Evolutionary conservation across 2,888 invertebrate species (phyloP), one percentile per base, ranked within the genome.

Genomic region (Buathra laborator): DNA sequence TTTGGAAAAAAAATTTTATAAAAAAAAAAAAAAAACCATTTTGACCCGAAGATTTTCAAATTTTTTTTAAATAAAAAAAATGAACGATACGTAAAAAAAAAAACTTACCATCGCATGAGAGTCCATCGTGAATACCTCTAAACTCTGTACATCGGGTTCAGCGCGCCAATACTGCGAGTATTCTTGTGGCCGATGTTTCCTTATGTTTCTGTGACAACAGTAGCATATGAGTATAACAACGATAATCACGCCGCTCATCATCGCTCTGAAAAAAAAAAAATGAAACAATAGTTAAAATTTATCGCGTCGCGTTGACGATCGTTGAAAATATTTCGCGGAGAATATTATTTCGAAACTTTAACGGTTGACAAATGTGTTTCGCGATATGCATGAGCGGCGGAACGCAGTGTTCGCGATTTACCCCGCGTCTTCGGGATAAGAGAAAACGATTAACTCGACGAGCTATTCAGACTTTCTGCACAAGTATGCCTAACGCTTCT

Each of bases 211-310:
- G 94, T 96, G 96, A 92, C 96, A 96, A 93, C 96, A 96, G 93
- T 96, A 97, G 93, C 97, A 97, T 83, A 97, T 96, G 51, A 97
- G 95, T 91, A 97, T 96, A 82, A 97, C 95, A 68, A 97, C 96
- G 89, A 97, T 95, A 90, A 97, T 95, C 88, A 97, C 96, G 43
- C 97, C 96, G 92, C 97, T 97, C 89, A 97, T 94, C 95, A 97
- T 97, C 62, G 96, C 97, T 92, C 97, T 97, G 94, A 77, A 95
- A 94, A 90, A 83, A 88, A 87, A 70, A 84, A 59, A 66, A 81
- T 48, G 29, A 72, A 48, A 70, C 24, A 19, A 9, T 19, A 9
- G 19, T 53, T 81, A 70, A 64, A 62, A 48, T 32, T 43, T 6
- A 48, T 66, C 14, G 59, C 29, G 4, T 12, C 19, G 19, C 3